Evolutionary conservation across 2,113 vertebrate species (phyloP).

Genomic region (Notarius quadriscutis): DNA sequence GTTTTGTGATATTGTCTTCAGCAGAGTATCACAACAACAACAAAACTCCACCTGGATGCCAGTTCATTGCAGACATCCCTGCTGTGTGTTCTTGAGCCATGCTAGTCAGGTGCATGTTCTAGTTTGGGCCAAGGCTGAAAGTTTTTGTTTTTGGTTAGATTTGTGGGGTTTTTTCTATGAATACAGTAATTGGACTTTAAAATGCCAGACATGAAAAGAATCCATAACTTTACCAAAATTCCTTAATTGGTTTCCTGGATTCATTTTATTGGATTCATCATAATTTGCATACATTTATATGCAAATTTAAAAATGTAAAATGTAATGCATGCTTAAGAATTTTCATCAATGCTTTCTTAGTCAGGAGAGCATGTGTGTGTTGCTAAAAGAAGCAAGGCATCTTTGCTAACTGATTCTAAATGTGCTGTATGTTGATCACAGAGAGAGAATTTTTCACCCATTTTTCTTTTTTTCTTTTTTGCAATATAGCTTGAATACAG

Average conservation of each 20-base stretch:
- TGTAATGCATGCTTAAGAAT: not conserved
- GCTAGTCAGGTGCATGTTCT: not conserved
- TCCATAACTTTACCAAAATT: not conserved
- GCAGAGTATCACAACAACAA: not conserved
- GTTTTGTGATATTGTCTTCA: not conserved
- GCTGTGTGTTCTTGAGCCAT: not conserved
- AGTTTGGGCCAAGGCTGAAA: no score
- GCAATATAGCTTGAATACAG: not conserved
- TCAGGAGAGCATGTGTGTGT: not conserved
- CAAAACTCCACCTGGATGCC: not conserved
- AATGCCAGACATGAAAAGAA: not conserved
- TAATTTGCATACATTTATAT: no score
- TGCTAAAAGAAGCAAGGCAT: not conserved
- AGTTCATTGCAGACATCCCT: not conserved
- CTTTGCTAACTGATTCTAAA: conserved; percentile 14
- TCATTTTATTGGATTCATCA: not conserved
- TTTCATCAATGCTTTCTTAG: not conserved
- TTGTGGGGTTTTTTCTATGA: no score
- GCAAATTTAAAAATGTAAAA: not conserved
- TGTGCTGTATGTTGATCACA: conserved; percentile 29
- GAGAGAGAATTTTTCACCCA: conserved; percentile 32
- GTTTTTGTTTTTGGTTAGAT: no score
- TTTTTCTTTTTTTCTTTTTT: conserved; percentile 12
- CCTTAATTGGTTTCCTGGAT: not conserved
- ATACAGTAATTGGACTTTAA: not conserved